Evolutionary conservation across 2,113 vertebrate genomes (phyloP), one percentile per base, ranked within the genome.

Genomic region (Panthera uncia): DNA sequence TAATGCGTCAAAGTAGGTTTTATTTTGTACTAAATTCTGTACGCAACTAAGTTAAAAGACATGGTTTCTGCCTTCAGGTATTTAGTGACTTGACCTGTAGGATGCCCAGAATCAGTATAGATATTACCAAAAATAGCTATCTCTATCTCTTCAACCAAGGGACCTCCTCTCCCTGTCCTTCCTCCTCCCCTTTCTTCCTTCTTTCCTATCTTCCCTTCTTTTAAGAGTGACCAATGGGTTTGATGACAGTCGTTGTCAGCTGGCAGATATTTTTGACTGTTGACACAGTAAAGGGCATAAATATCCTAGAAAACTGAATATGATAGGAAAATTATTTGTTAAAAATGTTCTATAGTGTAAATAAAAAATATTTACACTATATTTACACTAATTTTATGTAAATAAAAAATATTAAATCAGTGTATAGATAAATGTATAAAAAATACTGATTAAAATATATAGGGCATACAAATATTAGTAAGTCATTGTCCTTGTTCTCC

Each of bases 381-480:
- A 45, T 45, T 45, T 45, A 45, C 45, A 45, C 45, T 45, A 45
- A 45, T 45, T 45, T 45, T 45, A 45, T 94, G 61, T 66, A 55
- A 68, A 78, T 61, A 33, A 78, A 68, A 84, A 93, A 45, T 80
- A 45, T 80, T 92, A 48, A 85, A 61, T 80, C 57, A 1, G 84
- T 18, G 1, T 31, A 36, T 86, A 65, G 48, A 31, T 86, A 19
- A 55, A 13, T 94, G 27, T 38, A 87, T 57, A 68, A 96, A 66
- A 94, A 88, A 83, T 88, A 50, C 33, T 91, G 41, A 76, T 93
- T 50, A 74, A 85, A 82, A 78, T 91, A 50, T 68, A 52, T 48
- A 55, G 89, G 15, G 11, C 31, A 61, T 82, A 48, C 29, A 71
- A 69, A 91, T 33, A 50, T 90, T 57, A 84, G 13, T 83, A 74